Percentiles rank a stretch among this genome's conserved stretches.
phyloP scores from a whole-genome alignment of 2,797 vertebrate species.

The Scomberomorus guttatus region DNA sequence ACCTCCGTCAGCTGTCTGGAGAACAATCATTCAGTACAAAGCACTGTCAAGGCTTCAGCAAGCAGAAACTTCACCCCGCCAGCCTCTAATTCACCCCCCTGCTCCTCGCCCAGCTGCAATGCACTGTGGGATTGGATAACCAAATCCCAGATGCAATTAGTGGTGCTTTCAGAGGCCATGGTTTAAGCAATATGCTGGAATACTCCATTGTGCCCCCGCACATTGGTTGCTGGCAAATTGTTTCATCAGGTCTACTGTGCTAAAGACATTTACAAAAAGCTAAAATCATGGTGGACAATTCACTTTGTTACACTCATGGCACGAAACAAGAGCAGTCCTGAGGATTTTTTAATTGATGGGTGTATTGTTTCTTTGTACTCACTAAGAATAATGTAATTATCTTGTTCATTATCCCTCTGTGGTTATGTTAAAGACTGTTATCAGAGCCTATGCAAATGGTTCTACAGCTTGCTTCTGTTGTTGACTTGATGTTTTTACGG shows the following conservation, averaged over 20 bases:
- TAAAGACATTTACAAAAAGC: constrained; percentile 74
- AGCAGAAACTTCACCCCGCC: constrained; percentile 83
- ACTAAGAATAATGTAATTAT: constrained; percentile 76
- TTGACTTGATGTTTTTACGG: constrained; percentile 52
- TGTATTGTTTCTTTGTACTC: constrained; percentile 75
- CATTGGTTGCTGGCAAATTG: constrained; percentile 74
- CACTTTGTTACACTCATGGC: constrained; percentile 70
- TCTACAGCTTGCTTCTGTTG: constrained; percentile 32
- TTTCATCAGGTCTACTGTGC: constrained; percentile 74
- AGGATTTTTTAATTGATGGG: constrained; percentile 77
- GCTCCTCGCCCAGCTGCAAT: constrained; percentile 79
- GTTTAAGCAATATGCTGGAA: constrained; percentile 82
- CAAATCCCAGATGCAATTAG: constrained; percentile 89
- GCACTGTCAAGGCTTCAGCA: constrained; percentile 88
- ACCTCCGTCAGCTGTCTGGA: constrained; percentile 89
- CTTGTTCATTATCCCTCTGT: constrained; percentile 73
- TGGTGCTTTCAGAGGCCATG: constrained; percentile 83
- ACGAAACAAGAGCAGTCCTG: constrained; percentile 71
- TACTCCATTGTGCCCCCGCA: constrained; percentile 74
- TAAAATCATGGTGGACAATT: constrained; percentile 73
- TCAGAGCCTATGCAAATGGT: constrained; percentile 63
- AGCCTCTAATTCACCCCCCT: constrained; percentile 83
- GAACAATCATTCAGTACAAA: constrained; percentile 90
- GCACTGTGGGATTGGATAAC: constrained; percentile 85
- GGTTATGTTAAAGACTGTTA: constrained; percentile 74